These are phyloP conservation scores for Hemiscyllium ocellatum DNA, from an alignment of 2,113 vertebrate species.

Conservation along the genomic window DNA sequence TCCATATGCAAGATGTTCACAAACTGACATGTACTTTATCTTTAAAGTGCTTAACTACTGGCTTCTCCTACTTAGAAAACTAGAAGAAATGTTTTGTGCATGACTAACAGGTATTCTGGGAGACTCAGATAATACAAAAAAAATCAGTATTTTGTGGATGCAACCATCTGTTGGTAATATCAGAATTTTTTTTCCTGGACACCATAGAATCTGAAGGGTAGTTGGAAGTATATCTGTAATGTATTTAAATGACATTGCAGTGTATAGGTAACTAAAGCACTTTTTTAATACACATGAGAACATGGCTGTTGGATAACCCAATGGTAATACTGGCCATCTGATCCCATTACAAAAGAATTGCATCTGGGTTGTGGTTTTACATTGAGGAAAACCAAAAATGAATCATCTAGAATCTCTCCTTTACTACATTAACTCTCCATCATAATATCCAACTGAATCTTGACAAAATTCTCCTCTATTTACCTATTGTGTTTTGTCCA, in stretches of 20 bases:
- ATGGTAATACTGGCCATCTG: not conserved
- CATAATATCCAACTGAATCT: not conserved
- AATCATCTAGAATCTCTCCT: not conserved
- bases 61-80: slow-evolving; percentile 17
- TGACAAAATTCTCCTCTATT: not conserved
- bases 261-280: not conserved
- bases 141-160: not conserved
- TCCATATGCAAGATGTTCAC: not conserved
- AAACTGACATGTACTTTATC: not conserved
- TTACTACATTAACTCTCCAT: not conserved
- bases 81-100: not conserved
- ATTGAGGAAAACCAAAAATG: not conserved
- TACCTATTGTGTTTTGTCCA: not conserved
- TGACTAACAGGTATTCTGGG: not conserved
- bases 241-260: not conserved
- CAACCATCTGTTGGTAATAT: not conserved
- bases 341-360: not conserved
- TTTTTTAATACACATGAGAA: not conserved
- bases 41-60: not conserved
- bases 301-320: not conserved
- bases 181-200: not conserved
- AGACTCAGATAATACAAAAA: not conserved
- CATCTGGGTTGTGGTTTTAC: not conserved
- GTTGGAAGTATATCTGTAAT: not conserved
- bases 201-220: not conserved